Percentiles rank a stretch among this genome's conserved stretches.
Conservation (phyloP, 2,113 vertebrate species). For the Pachycephala philippinensis region DNA sequence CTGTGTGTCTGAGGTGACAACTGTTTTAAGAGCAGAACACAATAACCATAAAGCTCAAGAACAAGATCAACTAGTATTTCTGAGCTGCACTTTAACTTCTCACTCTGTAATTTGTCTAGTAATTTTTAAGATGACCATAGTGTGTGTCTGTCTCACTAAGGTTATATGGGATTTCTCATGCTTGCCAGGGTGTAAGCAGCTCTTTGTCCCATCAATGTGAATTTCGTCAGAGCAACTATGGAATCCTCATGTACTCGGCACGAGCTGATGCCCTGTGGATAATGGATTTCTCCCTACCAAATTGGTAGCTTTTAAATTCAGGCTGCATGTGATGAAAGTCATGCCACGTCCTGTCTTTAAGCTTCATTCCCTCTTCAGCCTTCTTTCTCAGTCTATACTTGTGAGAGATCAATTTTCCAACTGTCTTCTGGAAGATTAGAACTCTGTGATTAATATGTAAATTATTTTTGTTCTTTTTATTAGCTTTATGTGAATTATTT, state of each 20-base stretch:
- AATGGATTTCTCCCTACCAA: slow-evolving; percentile 21
- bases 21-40: background rate
- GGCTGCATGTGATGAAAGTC: background rate
- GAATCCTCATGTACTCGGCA: background rate
- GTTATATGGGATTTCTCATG: slow-evolving; percentile 10
- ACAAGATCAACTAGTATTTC: background rate
- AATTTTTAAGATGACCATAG: background rate
- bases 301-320: background rate
- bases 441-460: slow-evolving; percentile 46
- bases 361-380: background rate
- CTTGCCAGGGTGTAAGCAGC: background rate
- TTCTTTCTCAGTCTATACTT: background rate
- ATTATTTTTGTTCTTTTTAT: slow-evolving; percentile 39
- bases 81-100: background rate
- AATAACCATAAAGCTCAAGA: background rate
- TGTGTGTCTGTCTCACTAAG: background rate
- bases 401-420: background rate
- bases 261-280: background rate
- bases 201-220: background rate
- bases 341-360: background rate
- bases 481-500: slow-evolving; percentile 42
- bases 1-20: background rate
- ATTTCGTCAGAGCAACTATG: background rate
- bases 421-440: slow-evolving; percentile 29
- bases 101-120: background rate